A percentile compares a stretch with the other conserved stretches of the same genome.
phyloP scores from a whole-genome alignment of 1,140 invertebrate genomes.

The Rhyzopertha dominica region DNA sequence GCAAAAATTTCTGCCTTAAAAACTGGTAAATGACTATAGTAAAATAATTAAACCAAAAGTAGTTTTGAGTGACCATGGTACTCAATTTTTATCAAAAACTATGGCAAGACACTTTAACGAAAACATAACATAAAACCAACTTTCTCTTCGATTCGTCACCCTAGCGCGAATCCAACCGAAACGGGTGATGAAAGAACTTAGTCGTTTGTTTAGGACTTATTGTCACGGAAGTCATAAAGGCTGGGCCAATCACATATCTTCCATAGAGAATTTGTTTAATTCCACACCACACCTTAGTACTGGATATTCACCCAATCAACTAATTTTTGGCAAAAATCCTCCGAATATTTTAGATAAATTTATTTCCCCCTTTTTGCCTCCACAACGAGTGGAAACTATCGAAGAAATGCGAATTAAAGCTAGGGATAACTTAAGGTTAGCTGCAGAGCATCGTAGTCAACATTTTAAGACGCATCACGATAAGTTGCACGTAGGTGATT shows the following conservation, averaged over 20 bases:
- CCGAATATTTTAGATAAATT: no score
- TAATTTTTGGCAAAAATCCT: conserved; percentile 36
- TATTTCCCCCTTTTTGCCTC: no score
- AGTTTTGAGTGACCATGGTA: conserved; percentile 28
- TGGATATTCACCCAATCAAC: conserved; percentile 35
- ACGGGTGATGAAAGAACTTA: conserved; percentile 35
- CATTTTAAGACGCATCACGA: no score
- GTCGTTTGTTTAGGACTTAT: conserved; percentile 33
- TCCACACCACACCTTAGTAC: conserved; percentile 39
- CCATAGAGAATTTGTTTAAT: conserved; percentile 39
- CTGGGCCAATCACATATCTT: conserved; percentile 22
- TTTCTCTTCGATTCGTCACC: conserved; percentile 34
- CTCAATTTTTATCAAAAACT: conserved; percentile 20
- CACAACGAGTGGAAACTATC: no score
- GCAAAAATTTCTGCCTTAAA: conserved; percentile 18
- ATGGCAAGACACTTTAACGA: conserved; percentile 22
- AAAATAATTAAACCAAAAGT: conserved; percentile 15
- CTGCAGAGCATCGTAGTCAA: no score
- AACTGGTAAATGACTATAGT: conserved; percentile 21
- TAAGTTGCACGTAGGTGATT: no score
- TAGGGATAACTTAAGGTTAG: no score
- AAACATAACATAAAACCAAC: conserved; percentile 20
- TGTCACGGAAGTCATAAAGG: conserved; percentile 23
- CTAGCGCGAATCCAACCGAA: conserved; percentile 32
- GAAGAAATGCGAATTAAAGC: no score